A percentile compares a stretch with the other conserved stretches of the same genome.
phyloP scores from a whole-genome alignment of 2,888 invertebrate species.

The Stenotaenia linearis region DNA sequence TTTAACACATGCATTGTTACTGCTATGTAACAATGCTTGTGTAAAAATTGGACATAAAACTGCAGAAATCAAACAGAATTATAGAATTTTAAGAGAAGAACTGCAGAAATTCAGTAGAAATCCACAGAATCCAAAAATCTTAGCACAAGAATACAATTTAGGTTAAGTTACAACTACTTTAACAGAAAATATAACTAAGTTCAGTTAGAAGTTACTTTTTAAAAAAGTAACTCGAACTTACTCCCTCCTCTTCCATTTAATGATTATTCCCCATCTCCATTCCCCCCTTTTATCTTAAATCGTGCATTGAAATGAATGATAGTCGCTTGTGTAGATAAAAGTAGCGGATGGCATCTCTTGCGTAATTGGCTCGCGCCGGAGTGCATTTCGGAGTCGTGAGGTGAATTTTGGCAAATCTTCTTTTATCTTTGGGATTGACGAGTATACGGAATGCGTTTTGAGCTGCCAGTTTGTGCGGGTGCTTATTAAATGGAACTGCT shows the following conservation, averaged over 20 bases:
- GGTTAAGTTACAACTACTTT: too few species aligned
- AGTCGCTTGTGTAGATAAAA: background rate
- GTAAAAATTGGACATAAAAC: too few species aligned
- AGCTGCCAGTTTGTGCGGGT: background rate
- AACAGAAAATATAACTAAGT: too few species aligned
- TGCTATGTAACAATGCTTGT: too few species aligned
- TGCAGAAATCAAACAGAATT: too few species aligned
- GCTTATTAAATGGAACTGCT: background rate
- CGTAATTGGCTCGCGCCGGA: background rate
- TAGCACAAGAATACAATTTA: too few species aligned
- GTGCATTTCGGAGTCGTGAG: conserved; percentile 12
- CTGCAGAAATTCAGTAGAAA: background rate
- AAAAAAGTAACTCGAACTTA: too few species aligned
- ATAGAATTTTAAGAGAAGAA: too few species aligned
- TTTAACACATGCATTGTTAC: too few species aligned
- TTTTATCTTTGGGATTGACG: conserved; percentile 2
- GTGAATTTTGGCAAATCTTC: conserved; percentile 15
- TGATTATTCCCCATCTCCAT: background rate
- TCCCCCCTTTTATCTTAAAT: background rate
- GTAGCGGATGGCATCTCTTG: background rate
- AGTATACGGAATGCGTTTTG: background rate
- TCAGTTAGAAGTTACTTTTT: too few species aligned
- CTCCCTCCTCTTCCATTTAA: background rate
- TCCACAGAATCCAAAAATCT: background rate
- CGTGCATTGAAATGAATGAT: background rate